These are phyloP conservation scores for Nansenia antarctica DNA, from an alignment of 2,113 vertebrate genomes.

Conservation along the genomic window DNA sequence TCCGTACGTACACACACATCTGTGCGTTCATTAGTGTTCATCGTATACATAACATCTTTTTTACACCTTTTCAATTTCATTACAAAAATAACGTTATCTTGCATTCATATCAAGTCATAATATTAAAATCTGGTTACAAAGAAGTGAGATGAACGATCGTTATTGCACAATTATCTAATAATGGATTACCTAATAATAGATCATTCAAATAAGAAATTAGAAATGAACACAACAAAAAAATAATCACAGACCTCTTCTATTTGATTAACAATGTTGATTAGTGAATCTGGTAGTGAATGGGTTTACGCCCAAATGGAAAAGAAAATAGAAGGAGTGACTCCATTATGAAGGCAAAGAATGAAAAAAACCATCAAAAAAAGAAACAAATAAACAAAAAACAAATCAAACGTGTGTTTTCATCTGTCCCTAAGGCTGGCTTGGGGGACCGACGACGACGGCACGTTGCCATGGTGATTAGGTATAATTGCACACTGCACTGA, in stretches of 20 bases:
- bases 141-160: constrained; percentile 67
- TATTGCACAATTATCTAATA: constrained; percentile 81
- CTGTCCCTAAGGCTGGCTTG: constrained; percentile 8
- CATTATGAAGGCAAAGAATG: constrained; percentile 9
- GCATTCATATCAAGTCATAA: constrained; percentile 56
- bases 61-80: constrained; percentile 64
- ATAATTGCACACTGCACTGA: constrained; percentile 26
- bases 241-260: constrained; percentile 38
- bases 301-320: constrained; percentile 23
- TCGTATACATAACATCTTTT: constrained; percentile 49
- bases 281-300: constrained; percentile 61
- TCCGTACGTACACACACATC: constrained; percentile 11
- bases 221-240: constrained; percentile 34
- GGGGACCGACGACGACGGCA: not conserved
- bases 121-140: constrained; percentile 66
- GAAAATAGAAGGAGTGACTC: not conserved
- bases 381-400: constrained; percentile 42
- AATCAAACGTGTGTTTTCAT: constrained; percentile 33
- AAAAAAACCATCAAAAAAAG: constrained; percentile 22
- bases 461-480: constrained; percentile 46
- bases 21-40: constrained; percentile 12
- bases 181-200: constrained; percentile 60
- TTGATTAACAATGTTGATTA: constrained; percentile 56
- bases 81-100: constrained; percentile 76
- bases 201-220: constrained; percentile 38